phyloP scores from a whole-genome alignment of 2,113 vertebrate genomes.

The Tragulus kanchil region DNA sequence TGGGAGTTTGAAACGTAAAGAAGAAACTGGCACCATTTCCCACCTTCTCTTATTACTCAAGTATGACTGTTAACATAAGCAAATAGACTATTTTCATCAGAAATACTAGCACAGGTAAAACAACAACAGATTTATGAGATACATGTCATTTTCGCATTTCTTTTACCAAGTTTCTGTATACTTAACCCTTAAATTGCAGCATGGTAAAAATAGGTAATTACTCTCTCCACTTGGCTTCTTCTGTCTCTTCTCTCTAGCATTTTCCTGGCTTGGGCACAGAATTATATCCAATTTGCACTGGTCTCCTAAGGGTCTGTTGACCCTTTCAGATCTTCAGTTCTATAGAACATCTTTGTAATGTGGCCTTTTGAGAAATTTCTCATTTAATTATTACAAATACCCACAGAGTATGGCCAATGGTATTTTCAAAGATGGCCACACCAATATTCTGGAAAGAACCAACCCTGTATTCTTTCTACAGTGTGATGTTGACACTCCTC shows the following conservation, averaged over 20 bases:
- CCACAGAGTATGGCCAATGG: not conserved
- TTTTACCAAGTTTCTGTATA: not conserved
- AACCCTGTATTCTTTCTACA: not conserved
- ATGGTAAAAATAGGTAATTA: not conserved
- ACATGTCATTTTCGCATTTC: not conserved
- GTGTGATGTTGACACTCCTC: not conserved
- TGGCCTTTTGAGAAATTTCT: not conserved
- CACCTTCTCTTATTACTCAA: not conserved
- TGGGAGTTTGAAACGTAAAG: not conserved
- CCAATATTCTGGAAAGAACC: too few species aligned
- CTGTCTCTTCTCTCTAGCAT: not conserved
- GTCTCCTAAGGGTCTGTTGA: not conserved
- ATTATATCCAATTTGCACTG: not conserved
- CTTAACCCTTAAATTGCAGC: not conserved
- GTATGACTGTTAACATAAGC: not conserved
- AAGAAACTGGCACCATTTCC: not conserved
- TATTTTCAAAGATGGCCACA: not conserved
- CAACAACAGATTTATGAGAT: not conserved
- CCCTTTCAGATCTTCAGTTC: not conserved
- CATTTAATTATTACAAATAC: slow-evolving; percentile 24
- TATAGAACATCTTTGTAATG: not conserved
- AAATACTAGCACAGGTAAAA: not conserved
- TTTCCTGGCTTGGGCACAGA: not conserved
- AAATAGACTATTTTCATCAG: not conserved
- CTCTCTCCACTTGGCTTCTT: not conserved